Conservation (phyloP, 2,797 vertebrate genomes). For the Leontopithecus rosalia region DNA sequence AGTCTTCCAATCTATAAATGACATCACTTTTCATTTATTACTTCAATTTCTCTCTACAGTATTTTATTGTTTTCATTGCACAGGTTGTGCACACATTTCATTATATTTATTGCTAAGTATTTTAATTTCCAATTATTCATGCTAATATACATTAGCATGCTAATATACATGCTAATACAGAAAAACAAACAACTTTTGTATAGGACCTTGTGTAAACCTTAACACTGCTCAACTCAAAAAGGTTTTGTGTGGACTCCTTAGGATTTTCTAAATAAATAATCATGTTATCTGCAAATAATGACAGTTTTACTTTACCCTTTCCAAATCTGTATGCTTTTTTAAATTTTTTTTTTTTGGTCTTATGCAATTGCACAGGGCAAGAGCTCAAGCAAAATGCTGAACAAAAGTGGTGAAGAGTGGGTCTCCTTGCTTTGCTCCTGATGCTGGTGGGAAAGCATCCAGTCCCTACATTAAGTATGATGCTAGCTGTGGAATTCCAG, state of each 20-base stretch:
- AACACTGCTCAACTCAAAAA: background rate
- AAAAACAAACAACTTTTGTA: background rate
- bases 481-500: background rate
- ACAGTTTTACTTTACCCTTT: background rate
- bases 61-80: background rate
- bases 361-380: background rate
- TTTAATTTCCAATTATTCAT: background rate
- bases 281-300: background rate
- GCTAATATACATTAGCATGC: background rate
- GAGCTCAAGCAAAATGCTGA: background rate
- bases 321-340: background rate
- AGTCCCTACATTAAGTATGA: background rate
- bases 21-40: background rate
- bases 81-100: background rate
- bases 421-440: background rate
- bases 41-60: background rate
- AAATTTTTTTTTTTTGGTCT: background rate
- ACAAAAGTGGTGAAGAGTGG: background rate
- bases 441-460: background rate
- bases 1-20: background rate
- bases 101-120: background rate
- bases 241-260: background rate
- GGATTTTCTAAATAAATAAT: background rate
- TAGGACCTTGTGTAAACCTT: background rate
- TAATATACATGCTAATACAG: background rate